Conservation (phyloP, 2,113 vertebrate species). For the Chionis minor region DNA sequence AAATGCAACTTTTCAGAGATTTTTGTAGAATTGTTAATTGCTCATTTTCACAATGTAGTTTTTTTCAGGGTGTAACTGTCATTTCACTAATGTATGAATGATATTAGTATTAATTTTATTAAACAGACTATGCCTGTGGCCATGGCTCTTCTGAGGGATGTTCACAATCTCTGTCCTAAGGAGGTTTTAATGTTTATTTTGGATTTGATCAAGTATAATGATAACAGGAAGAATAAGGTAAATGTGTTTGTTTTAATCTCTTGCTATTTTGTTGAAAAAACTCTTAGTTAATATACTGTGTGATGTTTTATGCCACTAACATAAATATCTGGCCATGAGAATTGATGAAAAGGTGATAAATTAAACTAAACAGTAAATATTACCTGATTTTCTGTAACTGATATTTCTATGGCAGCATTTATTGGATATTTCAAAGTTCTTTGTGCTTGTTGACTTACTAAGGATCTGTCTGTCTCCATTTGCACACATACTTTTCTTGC, state of each 20-base stretch:
- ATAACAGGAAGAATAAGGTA: constrained; percentile 99
- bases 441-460: background rate
- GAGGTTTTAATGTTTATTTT: constrained; percentile 97
- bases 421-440: background rate
- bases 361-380: background rate
- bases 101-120: background rate
- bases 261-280: background rate
- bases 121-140: constrained; percentile 97
- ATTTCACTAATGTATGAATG: background rate
- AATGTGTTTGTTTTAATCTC: background rate
- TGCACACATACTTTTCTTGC: background rate
- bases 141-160: constrained; percentile 94
- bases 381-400: background rate
- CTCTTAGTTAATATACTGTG: background rate
- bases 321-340: background rate
- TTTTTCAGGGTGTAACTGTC: background rate
- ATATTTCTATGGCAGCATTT: background rate
- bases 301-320: background rate
- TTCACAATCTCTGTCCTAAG: constrained; percentile 97
- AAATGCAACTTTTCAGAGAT: background rate
- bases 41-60: background rate
- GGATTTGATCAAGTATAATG: constrained; percentile 98
- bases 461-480: background rate
- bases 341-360: background rate
- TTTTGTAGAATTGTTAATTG: background rate